phyloP scores from a whole-genome alignment of 2,888 invertebrate genomes.

The Apeira syringaria region DNA sequence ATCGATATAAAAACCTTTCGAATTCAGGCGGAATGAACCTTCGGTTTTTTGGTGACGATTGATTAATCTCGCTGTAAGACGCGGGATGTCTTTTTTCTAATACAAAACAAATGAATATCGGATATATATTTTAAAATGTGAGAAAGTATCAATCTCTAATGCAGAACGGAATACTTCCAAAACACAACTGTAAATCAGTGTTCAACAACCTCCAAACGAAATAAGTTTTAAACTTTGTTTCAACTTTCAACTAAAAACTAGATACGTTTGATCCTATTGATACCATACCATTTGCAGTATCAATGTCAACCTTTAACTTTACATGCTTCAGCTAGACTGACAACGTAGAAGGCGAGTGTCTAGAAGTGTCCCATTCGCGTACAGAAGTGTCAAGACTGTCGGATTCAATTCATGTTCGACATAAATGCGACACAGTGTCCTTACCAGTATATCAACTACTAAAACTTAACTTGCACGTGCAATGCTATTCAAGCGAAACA shows the following conservation, averaged over 20 bases:
- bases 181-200: no score
- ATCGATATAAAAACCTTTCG: constrained; percentile 16
- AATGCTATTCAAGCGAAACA: not conserved
- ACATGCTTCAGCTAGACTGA: constrained; percentile 22
- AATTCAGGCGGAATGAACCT: constrained; percentile 3
- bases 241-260: no score
- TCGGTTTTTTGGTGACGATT: constrained; percentile 7
- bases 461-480: no score
- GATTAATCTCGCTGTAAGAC: constrained; percentile 1
- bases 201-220: no score
- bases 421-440: constrained; percentile 7
- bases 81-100: not conserved
- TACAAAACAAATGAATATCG: not conserved
- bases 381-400: constrained; percentile 37
- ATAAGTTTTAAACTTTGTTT: no score
- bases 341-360: constrained; percentile 34
- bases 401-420: constrained; percentile 35
- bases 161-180: no score
- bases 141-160: no score
- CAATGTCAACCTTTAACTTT: constrained; percentile 24
- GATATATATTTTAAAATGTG: no score
- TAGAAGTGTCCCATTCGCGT: constrained; percentile 36
- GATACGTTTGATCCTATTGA: no score
- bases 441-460: constrained; percentile 14
- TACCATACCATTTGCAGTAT: constrained; percentile 5